Evolutionary conservation across 2,113 vertebrate genomes (phyloP).

Genomic region (Typhlomys cinereus): DNA sequence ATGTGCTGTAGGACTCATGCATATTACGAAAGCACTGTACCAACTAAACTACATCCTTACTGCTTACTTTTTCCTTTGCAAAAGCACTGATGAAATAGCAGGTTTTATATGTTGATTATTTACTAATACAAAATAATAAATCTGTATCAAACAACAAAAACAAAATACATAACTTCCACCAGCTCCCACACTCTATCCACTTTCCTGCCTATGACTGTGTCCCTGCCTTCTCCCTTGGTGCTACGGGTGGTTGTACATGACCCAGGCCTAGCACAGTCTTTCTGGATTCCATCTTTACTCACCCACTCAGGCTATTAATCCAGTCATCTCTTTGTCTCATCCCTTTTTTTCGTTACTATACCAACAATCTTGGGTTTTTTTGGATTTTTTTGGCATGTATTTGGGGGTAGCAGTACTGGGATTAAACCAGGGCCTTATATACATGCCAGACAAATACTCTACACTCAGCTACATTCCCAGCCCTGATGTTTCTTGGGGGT

Average conservation of each 20-base stretch:
- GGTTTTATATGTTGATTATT: constrained; percentile 19
- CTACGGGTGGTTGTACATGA: neutral
- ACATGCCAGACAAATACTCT: neutral
- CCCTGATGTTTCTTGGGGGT: neutral
- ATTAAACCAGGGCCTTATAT: neutral
- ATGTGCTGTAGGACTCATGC: neutral
- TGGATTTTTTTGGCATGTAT: neutral
- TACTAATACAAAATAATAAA: constrained; percentile 19
- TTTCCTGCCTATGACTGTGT: neutral
- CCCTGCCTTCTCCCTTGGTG: constrained; percentile 9
- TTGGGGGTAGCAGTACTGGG: neutral
- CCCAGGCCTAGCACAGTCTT: constrained; percentile 11
- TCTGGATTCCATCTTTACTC: neutral
- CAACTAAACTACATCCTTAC: neutral
- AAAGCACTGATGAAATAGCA: constrained; percentile 18
- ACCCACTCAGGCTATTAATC: neutral
- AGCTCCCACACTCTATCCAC: neutral
- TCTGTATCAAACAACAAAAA: neutral
- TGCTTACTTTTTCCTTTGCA: constrained; percentile 3
- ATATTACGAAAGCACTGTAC: neutral
- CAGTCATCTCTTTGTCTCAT: neutral
- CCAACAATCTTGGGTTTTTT: neutral
- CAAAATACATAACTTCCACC: neutral
- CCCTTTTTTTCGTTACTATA: neutral
- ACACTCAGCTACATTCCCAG: neutral